These are phyloP conservation scores for Camelus dromedarius DNA, from an alignment of 2,113 vertebrate species.

Conservation along the genomic window DNA sequence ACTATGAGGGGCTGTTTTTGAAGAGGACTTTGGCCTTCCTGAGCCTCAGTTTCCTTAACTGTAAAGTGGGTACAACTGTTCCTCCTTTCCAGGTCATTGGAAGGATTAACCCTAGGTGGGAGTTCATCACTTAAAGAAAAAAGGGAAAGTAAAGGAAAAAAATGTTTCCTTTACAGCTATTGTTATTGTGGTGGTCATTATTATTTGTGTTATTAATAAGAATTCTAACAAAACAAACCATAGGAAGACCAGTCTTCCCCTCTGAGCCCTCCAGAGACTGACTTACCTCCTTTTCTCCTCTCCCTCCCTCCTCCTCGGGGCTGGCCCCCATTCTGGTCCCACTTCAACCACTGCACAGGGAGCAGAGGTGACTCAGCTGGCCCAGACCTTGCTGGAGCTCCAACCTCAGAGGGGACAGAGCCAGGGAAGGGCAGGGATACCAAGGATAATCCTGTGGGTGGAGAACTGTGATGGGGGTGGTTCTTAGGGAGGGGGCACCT, in stretches of 20 bases:
- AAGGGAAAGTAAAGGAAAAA: background rate
- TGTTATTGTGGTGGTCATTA: background rate
- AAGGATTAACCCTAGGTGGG: background rate
- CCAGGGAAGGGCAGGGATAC: too few species aligned
- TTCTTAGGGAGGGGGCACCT: too few species aligned
- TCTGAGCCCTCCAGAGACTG: background rate
- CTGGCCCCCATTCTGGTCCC: background rate
- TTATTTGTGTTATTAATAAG: background rate
- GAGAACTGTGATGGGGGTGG: background rate
- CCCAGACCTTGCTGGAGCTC: background rate
- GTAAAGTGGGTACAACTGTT: background rate
- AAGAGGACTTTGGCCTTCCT: background rate
- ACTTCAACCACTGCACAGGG: background rate
- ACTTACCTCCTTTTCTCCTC: background rate
- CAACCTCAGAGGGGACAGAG: background rate
- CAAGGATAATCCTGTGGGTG: too few species aligned
- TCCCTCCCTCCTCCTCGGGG: background rate
- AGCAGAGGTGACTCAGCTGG: background rate
- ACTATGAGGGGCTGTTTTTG: background rate
- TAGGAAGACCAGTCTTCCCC: background rate
- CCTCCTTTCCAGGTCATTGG: background rate
- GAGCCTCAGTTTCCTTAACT: constrained; percentile 7
- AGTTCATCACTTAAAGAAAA: background rate
- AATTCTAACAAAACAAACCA: background rate
- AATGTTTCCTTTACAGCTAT: background rate